Percentiles rank a stretch among this genome's conserved stretches.
phyloP scores from a whole-genome alignment of 2,888 invertebrate genomes.

The Argyra leucocephala region DNA sequence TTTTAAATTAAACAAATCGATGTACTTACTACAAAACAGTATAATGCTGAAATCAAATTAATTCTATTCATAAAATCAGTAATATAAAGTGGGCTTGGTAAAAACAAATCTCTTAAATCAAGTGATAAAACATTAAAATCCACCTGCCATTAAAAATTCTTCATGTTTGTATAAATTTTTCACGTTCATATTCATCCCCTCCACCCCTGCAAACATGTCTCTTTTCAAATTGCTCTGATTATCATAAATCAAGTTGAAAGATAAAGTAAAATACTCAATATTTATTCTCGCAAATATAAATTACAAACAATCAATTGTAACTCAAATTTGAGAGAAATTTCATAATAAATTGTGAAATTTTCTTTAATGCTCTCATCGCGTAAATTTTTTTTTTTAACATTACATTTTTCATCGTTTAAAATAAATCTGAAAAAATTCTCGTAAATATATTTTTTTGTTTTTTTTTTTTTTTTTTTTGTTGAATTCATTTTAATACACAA shows the following conservation, averaged over 20 bases:
- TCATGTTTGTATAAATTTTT: no score
- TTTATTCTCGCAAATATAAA: not conserved
- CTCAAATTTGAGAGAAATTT: not conserved
- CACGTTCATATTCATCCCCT: no score
- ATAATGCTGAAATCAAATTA: no score
- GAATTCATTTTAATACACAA: no score
- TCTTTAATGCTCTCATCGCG: not conserved
- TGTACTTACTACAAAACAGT: no score
- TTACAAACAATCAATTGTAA: slow-evolving; percentile 1
- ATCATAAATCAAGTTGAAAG: not conserved
- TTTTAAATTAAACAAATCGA: no score
- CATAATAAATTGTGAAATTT: no score
- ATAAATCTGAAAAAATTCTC: not conserved
- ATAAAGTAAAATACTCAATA: slow-evolving; percentile 4
- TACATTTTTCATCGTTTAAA: not conserved
- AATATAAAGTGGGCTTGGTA: not conserved
- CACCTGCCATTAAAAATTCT: not conserved
- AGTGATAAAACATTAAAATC: not conserved
- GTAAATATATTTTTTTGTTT: no score
- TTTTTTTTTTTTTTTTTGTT: no score
- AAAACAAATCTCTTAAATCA: not conserved
- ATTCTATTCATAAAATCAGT: no score
- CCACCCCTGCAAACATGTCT: not conserved
- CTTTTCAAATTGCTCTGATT: not conserved
- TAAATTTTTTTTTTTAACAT: not conserved